Evolutionary conservation across 2,888 invertebrate species (phyloP).

Genomic region (Drosophila mimica): DNA sequence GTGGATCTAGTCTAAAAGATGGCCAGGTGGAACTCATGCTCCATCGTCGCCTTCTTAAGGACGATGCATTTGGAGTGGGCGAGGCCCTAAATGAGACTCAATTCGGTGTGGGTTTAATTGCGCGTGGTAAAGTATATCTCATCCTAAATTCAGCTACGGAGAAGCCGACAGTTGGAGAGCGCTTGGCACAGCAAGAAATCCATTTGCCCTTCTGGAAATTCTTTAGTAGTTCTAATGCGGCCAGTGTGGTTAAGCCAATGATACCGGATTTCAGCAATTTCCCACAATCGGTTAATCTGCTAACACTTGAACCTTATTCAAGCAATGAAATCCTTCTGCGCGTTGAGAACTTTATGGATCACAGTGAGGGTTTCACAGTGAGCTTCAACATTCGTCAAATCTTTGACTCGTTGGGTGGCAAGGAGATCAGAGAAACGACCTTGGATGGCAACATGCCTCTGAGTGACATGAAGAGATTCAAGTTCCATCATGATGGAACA

Average conservation of each 20-base stretch:
- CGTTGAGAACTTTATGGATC: slow-evolving; percentile 91
- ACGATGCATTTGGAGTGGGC: slow-evolving; percentile 96
- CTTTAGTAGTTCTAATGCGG: slow-evolving; percentile 86
- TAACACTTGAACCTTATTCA: slow-evolving; percentile 93
- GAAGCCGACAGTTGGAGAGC: slow-evolving; percentile 82
- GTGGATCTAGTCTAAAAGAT: slow-evolving; percentile 90
- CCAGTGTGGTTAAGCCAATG: slow-evolving; percentile 80
- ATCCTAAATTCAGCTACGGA: slow-evolving; percentile 67
- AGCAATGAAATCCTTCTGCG: slow-evolving; percentile 88
- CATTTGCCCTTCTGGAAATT: slow-evolving; percentile 88
- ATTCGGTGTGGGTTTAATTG: slow-evolving; percentile 89
- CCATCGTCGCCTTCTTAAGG: slow-evolving; percentile 92
- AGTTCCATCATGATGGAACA: slow-evolving; percentile 75
- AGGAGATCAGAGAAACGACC: slow-evolving; percentile 88
- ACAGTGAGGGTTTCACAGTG: slow-evolving; percentile 85
- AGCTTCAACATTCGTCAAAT: slow-evolving; percentile 84
- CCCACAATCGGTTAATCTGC: slow-evolving; percentile 90
- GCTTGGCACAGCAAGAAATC: slow-evolving; percentile 86
- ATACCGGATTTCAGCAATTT: slow-evolving; percentile 82
- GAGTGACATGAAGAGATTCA: slow-evolving; percentile 85
- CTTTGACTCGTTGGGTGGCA: slow-evolving; percentile 87
- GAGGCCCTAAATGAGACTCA: slow-evolving; percentile 95
- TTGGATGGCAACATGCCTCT: slow-evolving; percentile 90
- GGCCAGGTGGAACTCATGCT: slow-evolving; percentile 93
- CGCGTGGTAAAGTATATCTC: slow-evolving; percentile 89